Evolutionary conservation across 2,888 invertebrate genomes (phyloP).

Genomic region (Octonoba sinensis): DNA sequence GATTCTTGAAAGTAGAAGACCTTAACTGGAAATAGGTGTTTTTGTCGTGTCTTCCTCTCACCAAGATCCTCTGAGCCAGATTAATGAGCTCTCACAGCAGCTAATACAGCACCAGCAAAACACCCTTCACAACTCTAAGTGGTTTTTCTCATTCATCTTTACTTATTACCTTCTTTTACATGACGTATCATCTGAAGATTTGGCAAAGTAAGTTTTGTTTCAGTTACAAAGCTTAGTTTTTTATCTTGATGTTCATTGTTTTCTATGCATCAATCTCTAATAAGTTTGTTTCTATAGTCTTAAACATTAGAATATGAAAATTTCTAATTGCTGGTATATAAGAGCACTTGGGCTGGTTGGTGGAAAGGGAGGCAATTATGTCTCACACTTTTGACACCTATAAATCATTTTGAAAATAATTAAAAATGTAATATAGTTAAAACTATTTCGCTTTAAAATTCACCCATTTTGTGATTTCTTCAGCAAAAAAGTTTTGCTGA

Average conservation of each 20-base stretch:
- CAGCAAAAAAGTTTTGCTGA: no score
- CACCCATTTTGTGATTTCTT: no score
- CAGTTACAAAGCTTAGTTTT: conserved; percentile 67
- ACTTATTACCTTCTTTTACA: conserved; percentile 91
- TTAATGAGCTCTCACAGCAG: conserved; percentile 82
- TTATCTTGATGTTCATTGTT: background rate
- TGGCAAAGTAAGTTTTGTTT: conserved; percentile 78
- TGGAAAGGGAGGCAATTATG: no score
- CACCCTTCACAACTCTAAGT: conserved; percentile 74
- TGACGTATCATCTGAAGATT: conserved; percentile 82
- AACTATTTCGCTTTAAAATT: no score
- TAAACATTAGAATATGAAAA: background rate
- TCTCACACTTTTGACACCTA: no score
- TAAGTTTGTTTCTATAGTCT: background rate
- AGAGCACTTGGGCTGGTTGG: no score
- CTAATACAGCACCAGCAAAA: conserved; percentile 84
- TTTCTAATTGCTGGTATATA: background rate
- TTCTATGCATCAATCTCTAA: background rate
- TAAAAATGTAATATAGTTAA: no score
- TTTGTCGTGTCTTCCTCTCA: conserved; percentile 75
- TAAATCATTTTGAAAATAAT: no score
- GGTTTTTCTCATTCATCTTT: conserved; percentile 80
- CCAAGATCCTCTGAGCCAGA: conserved; percentile 81
- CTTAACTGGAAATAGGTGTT: conserved; percentile 70
- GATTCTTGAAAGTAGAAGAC: background rate